Evolutionary conservation across 2,888 invertebrate genomes (phyloP).

Genomic region (Tineola bisselliella): DNA sequence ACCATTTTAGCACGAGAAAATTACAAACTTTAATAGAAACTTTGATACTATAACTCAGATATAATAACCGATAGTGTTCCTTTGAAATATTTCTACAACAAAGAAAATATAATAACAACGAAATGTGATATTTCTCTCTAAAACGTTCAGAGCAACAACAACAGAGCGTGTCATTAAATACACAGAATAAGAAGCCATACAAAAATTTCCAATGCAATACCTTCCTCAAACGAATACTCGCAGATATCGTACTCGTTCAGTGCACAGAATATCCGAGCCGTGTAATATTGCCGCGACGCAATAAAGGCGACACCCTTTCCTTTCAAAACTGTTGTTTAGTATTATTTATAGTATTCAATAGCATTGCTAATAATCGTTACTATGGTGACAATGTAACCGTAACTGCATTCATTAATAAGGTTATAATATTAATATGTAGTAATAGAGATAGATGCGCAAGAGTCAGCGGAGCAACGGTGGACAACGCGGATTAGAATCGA

Average conservation of each 20-base stretch:
- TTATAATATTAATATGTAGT: background rate
- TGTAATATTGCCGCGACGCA: constrained; percentile 12
- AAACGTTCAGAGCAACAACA: background rate
- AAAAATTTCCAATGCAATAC: constrained; percentile 24
- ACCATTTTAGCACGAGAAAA: background rate
- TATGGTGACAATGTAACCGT: too few relatives aligned
- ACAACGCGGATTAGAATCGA: constrained; percentile 16
- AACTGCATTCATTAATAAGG: too few relatives aligned
- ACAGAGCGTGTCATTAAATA: constrained; percentile 15
- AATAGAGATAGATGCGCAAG: constrained; percentile 2
- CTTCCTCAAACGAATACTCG: background rate
- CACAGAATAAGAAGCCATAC: constrained; percentile 26
- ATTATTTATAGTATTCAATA: background rate
- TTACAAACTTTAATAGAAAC: too few relatives aligned
- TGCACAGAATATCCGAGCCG: constrained; percentile 2
- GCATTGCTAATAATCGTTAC: background rate
- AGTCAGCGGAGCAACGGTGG: constrained; percentile 19
- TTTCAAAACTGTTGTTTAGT: background rate
- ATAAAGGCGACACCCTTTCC: background rate
- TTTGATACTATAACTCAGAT: too few relatives aligned
- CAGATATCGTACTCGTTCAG: background rate
- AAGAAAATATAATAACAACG: background rate
- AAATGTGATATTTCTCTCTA: background rate
- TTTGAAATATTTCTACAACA: too few relatives aligned
- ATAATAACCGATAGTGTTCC: too few relatives aligned